Percentiles rank a stretch among this genome's conserved stretches.
phyloP scores from a whole-genome alignment of 2,888 invertebrate species.

The Timema podura region DNA sequence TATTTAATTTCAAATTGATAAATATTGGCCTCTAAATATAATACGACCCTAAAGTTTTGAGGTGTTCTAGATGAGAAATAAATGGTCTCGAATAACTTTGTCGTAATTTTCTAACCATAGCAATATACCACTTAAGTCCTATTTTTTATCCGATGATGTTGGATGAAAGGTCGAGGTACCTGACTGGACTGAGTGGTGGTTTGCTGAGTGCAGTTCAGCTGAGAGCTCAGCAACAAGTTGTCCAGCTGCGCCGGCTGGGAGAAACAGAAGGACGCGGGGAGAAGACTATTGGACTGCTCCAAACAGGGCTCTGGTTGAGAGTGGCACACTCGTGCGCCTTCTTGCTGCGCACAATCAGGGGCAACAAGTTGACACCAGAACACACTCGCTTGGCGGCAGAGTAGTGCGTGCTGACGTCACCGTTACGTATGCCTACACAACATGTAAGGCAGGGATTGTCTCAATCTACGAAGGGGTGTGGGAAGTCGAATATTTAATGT shows the following conservation, averaged over 20 bases:
- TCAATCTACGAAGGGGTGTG: too few relatives aligned
- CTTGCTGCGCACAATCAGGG: slow-evolving; percentile 37
- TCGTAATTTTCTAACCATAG: too few relatives aligned
- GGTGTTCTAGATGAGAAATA: too few relatives aligned
- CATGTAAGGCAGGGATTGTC: too few relatives aligned
- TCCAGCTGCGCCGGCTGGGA: slow-evolving; percentile 85
- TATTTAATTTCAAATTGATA: too few relatives aligned
- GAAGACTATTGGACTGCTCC: slow-evolving; percentile 38
- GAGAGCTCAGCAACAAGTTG: slow-evolving; percentile 71
- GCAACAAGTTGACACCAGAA: slow-evolving; percentile 34
- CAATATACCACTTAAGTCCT: too few relatives aligned
- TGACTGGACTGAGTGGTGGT: slow-evolving; percentile 32
- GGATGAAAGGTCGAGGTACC: background rate
- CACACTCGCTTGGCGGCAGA: slow-evolving; percentile 33
- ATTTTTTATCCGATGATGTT: too few relatives aligned
- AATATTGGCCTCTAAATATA: too few relatives aligned
- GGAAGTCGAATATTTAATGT: too few relatives aligned
- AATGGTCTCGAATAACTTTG: too few relatives aligned
- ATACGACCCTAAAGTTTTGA: too few relatives aligned
- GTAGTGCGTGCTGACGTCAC: background rate
- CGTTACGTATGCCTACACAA: too few relatives aligned
- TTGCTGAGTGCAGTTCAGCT: slow-evolving; percentile 56
- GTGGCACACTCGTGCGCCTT: slow-evolving; percentile 47
- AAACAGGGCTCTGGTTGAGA: slow-evolving; percentile 45
- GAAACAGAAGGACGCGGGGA: slow-evolving; percentile 57